Base-by-base conservation (phyloP, 2,113 vertebrate genomes). In the Amazona vittata region DNA sequence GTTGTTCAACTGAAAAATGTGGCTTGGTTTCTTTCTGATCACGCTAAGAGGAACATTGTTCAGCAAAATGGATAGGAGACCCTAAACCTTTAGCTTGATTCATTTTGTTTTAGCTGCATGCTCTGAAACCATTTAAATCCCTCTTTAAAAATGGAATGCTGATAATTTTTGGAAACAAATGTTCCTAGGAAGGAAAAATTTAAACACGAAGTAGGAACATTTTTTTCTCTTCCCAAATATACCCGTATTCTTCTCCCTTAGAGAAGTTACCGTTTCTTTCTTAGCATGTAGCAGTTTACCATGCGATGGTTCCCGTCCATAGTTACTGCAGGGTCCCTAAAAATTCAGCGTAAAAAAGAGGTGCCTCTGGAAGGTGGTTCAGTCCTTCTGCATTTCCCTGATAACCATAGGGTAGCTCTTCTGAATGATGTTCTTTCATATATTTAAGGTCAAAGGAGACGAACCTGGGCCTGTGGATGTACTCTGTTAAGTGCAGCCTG, bases 21-120 rank as follows among this genome's bases (percentile, higher is more conserved):
- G 91, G 75, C 73, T 77, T 90, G 49, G 80, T 94, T 94, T 91
- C 86, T 69, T 96, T 96, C 95, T 84, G 74, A 68, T 93, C 65
- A 35, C 6, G 7, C 62, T 78, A 84, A 84, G 57, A 64, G 57
- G 52, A 89, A 71, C 55, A 91, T 94, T 76, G 84, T 84, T 97
- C 41, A 83, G 65, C 81, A 95, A 87, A 96, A 96, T 65, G 95
- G 94, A 94, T 82, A 86, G 62, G 75, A 13, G 33, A 50, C 29
- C 62, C 49, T 37, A 33, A 70, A 41, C 25, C 47, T 89, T 96
- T 17, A 4, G n/a, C 63, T 75, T 95, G 83, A 94, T 93, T 79
- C 35, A 91, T 96, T 89, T 84, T 35, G 29, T 81, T 81, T 97
- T 86, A 64, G 62, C 89, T 82, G 47, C 39, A 4, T 41, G 62